Base-by-base conservation (phyloP, 2,113 vertebrate species). In the Coreoperca whiteheadi region DNA sequence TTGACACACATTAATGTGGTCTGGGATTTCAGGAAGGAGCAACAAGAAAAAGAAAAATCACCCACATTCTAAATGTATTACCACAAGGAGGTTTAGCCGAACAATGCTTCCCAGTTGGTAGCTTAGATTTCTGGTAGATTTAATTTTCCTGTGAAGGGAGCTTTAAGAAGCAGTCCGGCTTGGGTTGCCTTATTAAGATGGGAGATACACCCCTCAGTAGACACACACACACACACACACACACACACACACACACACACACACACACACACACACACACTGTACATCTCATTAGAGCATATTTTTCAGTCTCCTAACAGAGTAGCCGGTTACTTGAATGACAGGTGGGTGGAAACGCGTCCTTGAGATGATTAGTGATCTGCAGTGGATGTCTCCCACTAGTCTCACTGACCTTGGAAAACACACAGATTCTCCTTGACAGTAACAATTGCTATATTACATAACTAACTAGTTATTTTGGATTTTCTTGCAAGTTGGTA, bases 311-410 rank as follows among this genome's bases (percentile, higher is more conserved):
- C 71, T 77, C 39, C 66, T 14, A 2, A 23, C 37, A n/a, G 43
- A 41, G 18, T 6, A 30, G 43, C 39, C 39, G 39, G 73, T 78
- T 70, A 71, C 50, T 74, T 75, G 69, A 81, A 16, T 64, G 78
- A 77, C 69, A 74, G 34, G 46, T 61, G 67, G 70, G 70, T 82
- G 68, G 83, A 82, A 59, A 69, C 54, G 32, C 50, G 57, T 83
- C 10, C 48, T 6, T 73, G 48, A 74, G 9, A 69, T 69, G 63
- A 79, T 83, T 48, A 73, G 32, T 0, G 7, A n/a, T 61, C 21
- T 14, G n/a, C 5, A 70, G 46, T 46, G 57, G 46, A 63, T 53
- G 46, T 25, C 23, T 28, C 32, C 11, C 21, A 34, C 6, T 30
- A 16, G 43, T 46, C n/a, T 39, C 39, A 8, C 25, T 69, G 46